Conservation (phyloP, 2,113 vertebrate genomes). For the Rhea americana region DNA sequence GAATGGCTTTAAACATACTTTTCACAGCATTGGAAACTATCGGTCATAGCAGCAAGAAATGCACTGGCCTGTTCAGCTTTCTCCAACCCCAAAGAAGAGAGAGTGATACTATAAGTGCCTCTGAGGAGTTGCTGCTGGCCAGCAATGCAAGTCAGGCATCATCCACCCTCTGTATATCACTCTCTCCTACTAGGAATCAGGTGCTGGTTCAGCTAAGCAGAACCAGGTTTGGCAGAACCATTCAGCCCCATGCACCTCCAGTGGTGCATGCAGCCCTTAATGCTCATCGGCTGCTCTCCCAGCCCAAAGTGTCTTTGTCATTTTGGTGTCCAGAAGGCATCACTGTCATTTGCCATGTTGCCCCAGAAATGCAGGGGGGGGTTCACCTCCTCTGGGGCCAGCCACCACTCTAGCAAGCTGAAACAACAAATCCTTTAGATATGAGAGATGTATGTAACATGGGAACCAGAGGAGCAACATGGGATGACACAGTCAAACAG, state of each 20-base stretch:
- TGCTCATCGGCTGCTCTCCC: neutral
- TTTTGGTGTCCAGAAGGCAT: neutral
- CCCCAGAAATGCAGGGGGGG: neutral
- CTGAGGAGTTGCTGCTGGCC: neutral
- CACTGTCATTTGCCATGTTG: neutral
- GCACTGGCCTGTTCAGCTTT: neutral
- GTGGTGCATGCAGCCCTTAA: too few species aligned
- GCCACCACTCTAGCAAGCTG: neutral
- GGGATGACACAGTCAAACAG: neutral
- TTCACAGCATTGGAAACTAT: too few species aligned
- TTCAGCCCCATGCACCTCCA: neutral
- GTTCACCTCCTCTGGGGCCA: neutral
- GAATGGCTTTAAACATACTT: neutral
- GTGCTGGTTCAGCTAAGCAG: neutral
- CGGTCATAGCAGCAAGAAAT: neutral
- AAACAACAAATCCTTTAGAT: neutral
- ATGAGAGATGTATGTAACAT: neutral
- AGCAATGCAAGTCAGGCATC: neutral
- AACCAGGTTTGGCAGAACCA: neutral
- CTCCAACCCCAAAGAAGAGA: neutral
- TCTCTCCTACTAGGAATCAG: neutral
- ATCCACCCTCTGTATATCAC: neutral
- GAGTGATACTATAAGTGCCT: neutral
- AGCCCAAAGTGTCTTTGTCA: rapidly evolving
- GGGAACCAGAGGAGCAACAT: neutral